Evolutionary conservation across 2,797 vertebrate genomes (phyloP).

Genomic region (Picus viridis): DNA sequence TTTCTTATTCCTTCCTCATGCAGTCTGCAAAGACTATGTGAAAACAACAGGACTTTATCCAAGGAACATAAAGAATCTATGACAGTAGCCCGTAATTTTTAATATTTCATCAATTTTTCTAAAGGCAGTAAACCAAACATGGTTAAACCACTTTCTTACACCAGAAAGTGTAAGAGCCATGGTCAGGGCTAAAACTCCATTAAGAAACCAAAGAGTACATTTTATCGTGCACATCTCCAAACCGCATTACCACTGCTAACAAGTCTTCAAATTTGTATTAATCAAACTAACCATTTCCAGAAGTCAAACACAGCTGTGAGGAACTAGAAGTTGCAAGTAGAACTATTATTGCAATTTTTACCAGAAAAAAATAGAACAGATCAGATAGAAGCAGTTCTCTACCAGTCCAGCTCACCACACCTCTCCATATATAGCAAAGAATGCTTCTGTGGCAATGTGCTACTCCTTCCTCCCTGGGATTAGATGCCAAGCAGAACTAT

Average conservation of each 20-base stretch:
- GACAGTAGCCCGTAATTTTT: neutral
- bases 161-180: neutral
- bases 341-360: neutral
- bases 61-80: neutral
- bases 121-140: neutral
- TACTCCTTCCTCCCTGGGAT: neutral
- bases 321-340: neutral
- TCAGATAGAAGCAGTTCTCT: neutral
- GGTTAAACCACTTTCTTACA: neutral
- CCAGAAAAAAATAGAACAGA: neutral
- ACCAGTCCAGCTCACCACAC: neutral
- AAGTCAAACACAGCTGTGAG: neutral
- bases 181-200: neutral
- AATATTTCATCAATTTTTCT: neutral
- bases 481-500: slow-evolving; percentile 2
- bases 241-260: neutral
- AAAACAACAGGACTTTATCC: neutral
- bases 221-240: neutral
- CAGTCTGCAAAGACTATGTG: neutral
- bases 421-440: slow-evolving; percentile 64
- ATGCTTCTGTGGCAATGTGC: neutral
- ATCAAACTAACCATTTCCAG: neutral
- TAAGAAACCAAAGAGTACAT: neutral
- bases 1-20: neutral
- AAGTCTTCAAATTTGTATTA: neutral